Evolutionary conservation across 2,797 vertebrate species (phyloP).

Genomic region (Megaceryle alcyon): DNA sequence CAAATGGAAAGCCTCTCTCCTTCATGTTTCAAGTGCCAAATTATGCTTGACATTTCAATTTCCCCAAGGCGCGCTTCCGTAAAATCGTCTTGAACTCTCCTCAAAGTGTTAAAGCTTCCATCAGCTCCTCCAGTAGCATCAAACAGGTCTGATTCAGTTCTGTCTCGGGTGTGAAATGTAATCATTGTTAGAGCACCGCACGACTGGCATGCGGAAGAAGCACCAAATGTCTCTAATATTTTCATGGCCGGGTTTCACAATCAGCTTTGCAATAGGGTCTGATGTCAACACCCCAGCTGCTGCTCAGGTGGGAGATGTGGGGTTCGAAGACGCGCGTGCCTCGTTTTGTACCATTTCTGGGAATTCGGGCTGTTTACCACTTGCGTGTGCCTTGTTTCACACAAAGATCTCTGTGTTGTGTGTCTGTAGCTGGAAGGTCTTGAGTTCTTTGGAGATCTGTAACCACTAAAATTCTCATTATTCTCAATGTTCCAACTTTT

Average conservation of each 20-base stretch:
- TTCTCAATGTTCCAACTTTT: not conserved
- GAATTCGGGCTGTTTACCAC: not conserved
- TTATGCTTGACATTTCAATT: constrained; percentile 82
- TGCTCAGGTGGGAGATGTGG: fast-evolving
- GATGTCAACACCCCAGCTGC: fast-evolving
- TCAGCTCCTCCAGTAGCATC: constrained; percentile 58
- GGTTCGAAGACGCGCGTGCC: not conserved
- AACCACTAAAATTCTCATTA: not conserved
- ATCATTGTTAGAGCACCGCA: not conserved
- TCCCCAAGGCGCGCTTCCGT: constrained; percentile 70
- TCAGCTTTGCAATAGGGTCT: fast-evolving
- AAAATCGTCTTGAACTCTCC: constrained; percentile 76
- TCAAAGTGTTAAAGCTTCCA: constrained; percentile 62
- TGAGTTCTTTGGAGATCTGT: not conserved
- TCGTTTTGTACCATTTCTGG: not conserved
- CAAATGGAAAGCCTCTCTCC: constrained; percentile 69
- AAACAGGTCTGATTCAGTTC: constrained; percentile 32
- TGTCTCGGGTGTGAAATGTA: not conserved
- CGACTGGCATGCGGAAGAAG: not conserved
- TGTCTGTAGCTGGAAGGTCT: not conserved
- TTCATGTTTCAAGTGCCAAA: constrained; percentile 78
- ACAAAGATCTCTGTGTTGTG: not conserved
- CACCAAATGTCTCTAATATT: not conserved
- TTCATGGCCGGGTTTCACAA: not conserved
- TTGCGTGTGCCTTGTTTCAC: not conserved